Conservation (phyloP, 2,797 vertebrate genomes). For the Graptemys geographica region DNA sequence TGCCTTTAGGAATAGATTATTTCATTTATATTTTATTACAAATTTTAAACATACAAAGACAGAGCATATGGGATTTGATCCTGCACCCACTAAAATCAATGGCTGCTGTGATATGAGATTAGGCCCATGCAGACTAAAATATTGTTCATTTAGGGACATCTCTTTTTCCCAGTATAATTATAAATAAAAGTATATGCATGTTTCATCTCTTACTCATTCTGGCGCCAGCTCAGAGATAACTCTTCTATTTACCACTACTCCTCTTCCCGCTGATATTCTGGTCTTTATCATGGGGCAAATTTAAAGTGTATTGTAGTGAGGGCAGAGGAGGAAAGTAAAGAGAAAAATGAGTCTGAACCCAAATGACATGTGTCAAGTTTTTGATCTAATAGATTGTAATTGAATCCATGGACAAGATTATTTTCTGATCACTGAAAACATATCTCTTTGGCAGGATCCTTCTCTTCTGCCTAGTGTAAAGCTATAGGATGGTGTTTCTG, state of each 20-base stretch:
- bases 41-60: slow-evolving; percentile 40
- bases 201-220: background rate
- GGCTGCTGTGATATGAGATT: background rate
- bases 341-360: background rate
- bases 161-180: background rate
- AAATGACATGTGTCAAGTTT: background rate
- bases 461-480: background rate
- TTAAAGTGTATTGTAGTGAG: background rate
- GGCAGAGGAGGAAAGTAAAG: background rate
- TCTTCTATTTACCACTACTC: background rate
- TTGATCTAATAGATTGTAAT: background rate
- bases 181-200: background rate
- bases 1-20: slow-evolving; percentile 73
- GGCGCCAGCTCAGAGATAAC: background rate
- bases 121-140: background rate
- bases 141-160: background rate
- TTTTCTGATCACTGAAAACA: background rate
- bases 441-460: background rate
- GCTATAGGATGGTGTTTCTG: background rate
- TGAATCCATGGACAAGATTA: background rate
- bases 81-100: background rate
- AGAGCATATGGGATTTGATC: background rate
- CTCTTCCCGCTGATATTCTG: background rate
- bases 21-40: slow-evolving; percentile 72
- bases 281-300: background rate